Evolutionary conservation across 2,888 invertebrate genomes (phyloP), one percentile per base, ranked within the genome.

Genomic region (Erebia palarica): DNA sequence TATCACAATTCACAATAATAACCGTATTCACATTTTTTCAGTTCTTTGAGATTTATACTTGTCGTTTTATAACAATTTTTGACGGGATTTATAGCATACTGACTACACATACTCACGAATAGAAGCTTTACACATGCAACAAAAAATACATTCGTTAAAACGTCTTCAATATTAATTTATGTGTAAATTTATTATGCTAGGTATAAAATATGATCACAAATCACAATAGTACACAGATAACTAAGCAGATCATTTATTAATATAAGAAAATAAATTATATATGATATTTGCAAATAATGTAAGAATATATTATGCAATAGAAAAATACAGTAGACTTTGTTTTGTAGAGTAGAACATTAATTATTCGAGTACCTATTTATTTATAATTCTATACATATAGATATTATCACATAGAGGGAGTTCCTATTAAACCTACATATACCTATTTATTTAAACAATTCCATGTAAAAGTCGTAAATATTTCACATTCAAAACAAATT

Each of bases 351-450:
- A 63, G 47, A 63, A 18, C 18, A 47, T 21, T 47, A 36, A 36
- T 61, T 47, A 63, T 49, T 47, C 47, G 18, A 47, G 47, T 63
- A 16, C 5, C 16, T 9, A 18, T 11, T 11, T 44, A 53, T 16
- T 53, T 9, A n/a, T n/a, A 14, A 14, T 59, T 16, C 59, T 8
- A 59, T 61, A 47, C 21, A 63, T 63, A 63, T 47, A 63, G n/a
- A 63, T 21, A 21, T 18, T 63, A 63, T 63, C 61, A 63, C 61
- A 63, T 47, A 47, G 47, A 8, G 14, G 61, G 21, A 63, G 47
- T 18, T 21, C 21, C 8, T 63, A 11, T 16, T 63, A 63, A 11
- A 63, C 21, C 47, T 63, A 63, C 47, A 18, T 18, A 63, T 49
- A 16, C 8, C 36, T 42, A 21, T 7, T 18, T 60, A 60, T 14